Percentiles rank a stretch among this genome's conserved stretches.
Evolutionary conservation across 2,888 invertebrate genomes (phyloP).

Genomic region (Lasioglossum vierecki): DNA sequence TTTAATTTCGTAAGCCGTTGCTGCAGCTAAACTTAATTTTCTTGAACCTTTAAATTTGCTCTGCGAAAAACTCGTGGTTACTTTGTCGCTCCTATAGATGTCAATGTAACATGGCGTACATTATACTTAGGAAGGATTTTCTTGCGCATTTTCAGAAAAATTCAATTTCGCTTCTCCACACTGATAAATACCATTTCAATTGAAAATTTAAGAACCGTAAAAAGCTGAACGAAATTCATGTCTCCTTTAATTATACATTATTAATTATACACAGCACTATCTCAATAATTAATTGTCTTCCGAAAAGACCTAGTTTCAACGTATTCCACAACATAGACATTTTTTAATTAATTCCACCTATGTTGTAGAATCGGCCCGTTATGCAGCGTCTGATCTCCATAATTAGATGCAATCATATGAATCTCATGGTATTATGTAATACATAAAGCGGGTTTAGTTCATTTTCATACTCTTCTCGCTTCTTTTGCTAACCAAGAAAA

Average conservation of each 20-base stretch:
- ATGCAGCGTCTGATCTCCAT: not conserved
- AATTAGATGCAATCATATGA: not conserved
- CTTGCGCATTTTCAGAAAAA: not conserved
- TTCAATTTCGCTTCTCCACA: not conserved
- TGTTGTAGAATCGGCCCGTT: not conserved
- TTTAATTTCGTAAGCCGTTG: constrained; percentile 56
- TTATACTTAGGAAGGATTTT: not conserved
- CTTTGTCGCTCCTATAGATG: not conserved
- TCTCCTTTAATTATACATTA: not conserved
- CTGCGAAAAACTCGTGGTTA: constrained; percentile 38
- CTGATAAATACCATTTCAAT: not conserved
- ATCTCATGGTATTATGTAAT: not conserved
- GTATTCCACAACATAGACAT: too few species aligned
- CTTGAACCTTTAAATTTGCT: constrained; percentile 41
- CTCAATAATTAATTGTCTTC: too few species aligned
- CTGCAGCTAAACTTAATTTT: constrained; percentile 47
- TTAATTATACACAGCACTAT: not conserved
- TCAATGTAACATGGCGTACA: not conserved
- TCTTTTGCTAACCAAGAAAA: not conserved
- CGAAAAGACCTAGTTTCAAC: too few species aligned
- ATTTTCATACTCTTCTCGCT: not conserved
- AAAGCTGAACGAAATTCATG: not conserved
- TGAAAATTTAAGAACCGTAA: not conserved
- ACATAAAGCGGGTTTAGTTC: not conserved
- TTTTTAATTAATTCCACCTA: too few species aligned